Conservation (phyloP, 2,888 invertebrate genomes). For the Agrilus biguttatus region DNA sequence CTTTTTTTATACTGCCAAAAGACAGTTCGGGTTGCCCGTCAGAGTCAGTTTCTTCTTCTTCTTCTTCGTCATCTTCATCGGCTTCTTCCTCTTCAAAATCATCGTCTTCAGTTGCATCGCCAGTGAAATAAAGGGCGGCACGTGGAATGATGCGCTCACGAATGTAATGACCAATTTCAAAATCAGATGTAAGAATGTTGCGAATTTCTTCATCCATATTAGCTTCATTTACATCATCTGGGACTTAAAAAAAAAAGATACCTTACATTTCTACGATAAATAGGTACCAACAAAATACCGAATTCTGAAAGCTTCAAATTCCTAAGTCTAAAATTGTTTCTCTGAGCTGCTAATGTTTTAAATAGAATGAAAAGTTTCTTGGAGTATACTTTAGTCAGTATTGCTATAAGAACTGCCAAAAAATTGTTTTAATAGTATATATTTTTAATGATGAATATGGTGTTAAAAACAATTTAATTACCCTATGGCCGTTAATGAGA, state of each 20-base stretch:
- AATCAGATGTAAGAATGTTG: conserved; percentile 80
- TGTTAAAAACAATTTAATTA: no score
- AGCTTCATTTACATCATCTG: conserved; percentile 61
- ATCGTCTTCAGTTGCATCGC: conserved; percentile 57
- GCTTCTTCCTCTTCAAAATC: conserved; percentile 61
- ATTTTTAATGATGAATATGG: no score
- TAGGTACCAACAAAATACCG: background rate
- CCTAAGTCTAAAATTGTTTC: background rate
- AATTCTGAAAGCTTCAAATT: background rate
- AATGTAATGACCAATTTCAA: conserved; percentile 96
- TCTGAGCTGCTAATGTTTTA: no score
- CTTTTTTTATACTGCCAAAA: no score
- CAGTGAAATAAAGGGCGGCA: conserved; percentile 93
- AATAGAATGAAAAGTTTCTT: no score
- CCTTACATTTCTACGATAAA: background rate
- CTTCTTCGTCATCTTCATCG: conserved; percentile 43
- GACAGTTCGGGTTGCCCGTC: conserved; percentile 24
- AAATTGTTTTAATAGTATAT: no score
- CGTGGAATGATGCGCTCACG: conserved; percentile 94
- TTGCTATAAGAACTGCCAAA: no score
- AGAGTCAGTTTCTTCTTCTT: conserved; percentile 41
- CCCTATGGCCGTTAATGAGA: background rate
- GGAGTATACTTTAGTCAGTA: no score
- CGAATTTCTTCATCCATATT: conserved; percentile 81
- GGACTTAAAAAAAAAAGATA: conserved; percentile 35